Evolutionary conservation across 2,113 vertebrate species (phyloP).

Genomic region (Leucopternis melanops): DNA sequence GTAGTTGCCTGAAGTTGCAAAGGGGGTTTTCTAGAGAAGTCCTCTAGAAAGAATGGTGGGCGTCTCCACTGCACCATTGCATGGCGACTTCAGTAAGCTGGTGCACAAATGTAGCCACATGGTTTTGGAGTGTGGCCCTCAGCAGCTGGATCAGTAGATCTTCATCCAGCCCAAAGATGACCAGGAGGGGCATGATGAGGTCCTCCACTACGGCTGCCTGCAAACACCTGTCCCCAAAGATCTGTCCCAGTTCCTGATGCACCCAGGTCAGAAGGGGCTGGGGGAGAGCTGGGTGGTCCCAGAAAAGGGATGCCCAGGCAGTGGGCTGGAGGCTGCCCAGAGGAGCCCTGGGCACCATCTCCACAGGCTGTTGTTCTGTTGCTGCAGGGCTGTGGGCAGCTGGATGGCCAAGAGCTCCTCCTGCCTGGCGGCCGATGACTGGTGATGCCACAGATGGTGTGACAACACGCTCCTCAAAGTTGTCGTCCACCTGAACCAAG

Average conservation of each 20-base stretch:
- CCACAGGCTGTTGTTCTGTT: background rate
- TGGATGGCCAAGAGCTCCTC: background rate
- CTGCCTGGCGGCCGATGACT: background rate
- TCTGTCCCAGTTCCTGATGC: background rate
- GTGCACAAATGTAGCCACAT: background rate
- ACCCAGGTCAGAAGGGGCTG: background rate
- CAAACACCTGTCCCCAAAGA: background rate
- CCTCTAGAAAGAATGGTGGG: background rate
- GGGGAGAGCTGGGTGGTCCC: background rate
- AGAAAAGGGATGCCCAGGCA: background rate
- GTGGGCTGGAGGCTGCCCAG: background rate
- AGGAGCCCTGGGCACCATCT: background rate
- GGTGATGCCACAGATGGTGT: accelerated
- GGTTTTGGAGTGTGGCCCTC: background rate
- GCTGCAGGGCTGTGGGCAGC: background rate
- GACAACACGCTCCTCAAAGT: background rate
- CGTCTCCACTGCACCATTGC: background rate
- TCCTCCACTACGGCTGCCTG: background rate
- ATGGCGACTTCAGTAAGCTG: too few relatives aligned
- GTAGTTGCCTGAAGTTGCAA: background rate
- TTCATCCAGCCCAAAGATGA: too few relatives aligned
- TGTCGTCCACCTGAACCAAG: accelerated
- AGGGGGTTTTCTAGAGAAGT: background rate
- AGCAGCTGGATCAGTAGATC: background rate
- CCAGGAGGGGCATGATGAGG: background rate